Evolutionary conservation across 2,797 vertebrate species (phyloP).

Genomic region (Ctenopoma kingsleyae): DNA sequence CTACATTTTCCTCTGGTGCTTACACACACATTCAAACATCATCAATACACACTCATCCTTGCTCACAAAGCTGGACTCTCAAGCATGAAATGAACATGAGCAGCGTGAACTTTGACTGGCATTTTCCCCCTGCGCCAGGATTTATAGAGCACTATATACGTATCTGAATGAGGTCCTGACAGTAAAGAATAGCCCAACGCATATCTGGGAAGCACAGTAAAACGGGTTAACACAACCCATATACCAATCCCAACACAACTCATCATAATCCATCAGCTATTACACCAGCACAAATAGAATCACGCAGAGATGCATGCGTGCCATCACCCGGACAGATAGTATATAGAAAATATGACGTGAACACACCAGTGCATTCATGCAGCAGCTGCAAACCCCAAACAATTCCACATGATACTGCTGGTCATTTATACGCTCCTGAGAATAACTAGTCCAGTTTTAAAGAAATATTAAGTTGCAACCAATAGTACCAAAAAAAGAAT

Average conservation of each 20-base stretch:
- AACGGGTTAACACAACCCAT: slow-evolving; percentile 55
- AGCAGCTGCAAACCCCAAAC: slow-evolving; percentile 40
- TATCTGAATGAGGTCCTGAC: slow-evolving; percentile 70
- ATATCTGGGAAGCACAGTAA: slow-evolving; percentile 48
- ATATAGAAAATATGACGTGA: slow-evolving; percentile 57
- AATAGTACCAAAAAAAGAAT: not conserved
- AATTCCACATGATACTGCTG: slow-evolving; percentile 31
- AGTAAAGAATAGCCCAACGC: slow-evolving; percentile 72
- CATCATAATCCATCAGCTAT: slow-evolving; percentile 58
- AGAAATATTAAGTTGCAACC: not conserved
- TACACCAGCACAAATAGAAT: slow-evolving; percentile 70
- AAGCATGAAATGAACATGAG: slow-evolving; percentile 86
- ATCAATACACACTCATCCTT: slow-evolving; percentile 67
- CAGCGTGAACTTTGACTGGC: slow-evolving; percentile 84
- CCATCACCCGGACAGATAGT: slow-evolving; percentile 41
- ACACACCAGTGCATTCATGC: slow-evolving; percentile 36
- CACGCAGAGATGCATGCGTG: slow-evolving; percentile 38
- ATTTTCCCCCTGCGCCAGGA: slow-evolving; percentile 74
- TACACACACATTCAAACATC: slow-evolving; percentile 72
- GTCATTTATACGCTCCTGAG: slow-evolving; percentile 18
- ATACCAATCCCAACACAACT: slow-evolving; percentile 60
- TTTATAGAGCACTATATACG: slow-evolving; percentile 78
- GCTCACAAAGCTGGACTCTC: slow-evolving; percentile 69
- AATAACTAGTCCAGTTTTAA: not conserved
- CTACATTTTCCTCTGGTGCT: slow-evolving; percentile 66